Evolutionary conservation across 2,888 invertebrate species (phyloP).

Genomic region (Elmis aenea): DNA sequence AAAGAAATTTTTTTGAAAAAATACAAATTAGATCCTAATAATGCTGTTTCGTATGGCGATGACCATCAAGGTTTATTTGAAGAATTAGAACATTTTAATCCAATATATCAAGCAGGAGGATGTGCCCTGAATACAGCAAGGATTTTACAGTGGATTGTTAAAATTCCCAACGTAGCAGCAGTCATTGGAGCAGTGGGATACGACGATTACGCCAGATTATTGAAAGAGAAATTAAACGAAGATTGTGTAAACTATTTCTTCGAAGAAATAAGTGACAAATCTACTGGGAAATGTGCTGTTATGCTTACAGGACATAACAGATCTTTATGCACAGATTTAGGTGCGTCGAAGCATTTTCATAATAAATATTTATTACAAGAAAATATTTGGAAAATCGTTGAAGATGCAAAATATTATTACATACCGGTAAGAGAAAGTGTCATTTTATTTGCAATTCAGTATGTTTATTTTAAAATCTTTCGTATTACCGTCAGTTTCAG

Average conservation of each 20-base stretch:
- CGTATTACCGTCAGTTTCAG: constrained; percentile 3
- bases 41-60: constrained; percentile 15
- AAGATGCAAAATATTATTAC: constrained; percentile 22
- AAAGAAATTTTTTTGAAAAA: constrained; percentile 23
- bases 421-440: constrained; percentile 30
- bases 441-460: constrained; percentile 5
- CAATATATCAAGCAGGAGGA: constrained; percentile 24
- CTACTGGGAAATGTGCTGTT: constrained; percentile 29
- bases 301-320: constrained; percentile 24
- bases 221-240: constrained; percentile 16
- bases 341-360: constrained; percentile 24
- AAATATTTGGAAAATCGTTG: constrained; percentile 10
- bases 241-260: constrained; percentile 22
- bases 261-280: constrained; percentile 10
- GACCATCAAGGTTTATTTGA: constrained; percentile 18
- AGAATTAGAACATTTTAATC: constrained; percentile 13
- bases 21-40: constrained; percentile 24
- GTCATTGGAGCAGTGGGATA: constrained; percentile 28
- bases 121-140: constrained; percentile 28
- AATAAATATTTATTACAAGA: constrained; percentile 13
- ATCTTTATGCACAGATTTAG: constrained; percentile 29
- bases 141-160: constrained; percentile 20
- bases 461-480: constrained; percentile 7
- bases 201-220: constrained; percentile 22
- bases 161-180: constrained; percentile 7